These are phyloP conservation scores for Chunga burmeisteri DNA, from an alignment of 2,113 vertebrate genomes.

Conservation along the genomic window DNA sequence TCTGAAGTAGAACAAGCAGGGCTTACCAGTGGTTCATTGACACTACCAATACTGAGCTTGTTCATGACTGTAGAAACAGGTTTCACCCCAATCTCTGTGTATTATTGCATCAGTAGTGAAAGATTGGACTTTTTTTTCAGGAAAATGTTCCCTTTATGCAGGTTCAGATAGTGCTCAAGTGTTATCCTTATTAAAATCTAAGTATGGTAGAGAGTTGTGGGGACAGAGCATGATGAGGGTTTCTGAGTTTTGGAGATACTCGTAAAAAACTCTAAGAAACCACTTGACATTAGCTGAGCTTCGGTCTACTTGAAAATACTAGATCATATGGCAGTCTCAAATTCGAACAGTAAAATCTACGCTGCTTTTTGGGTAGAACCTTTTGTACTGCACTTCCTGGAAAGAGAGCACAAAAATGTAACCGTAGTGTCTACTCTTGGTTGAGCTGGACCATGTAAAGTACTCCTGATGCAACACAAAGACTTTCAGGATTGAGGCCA, in stretches of 20 bases:
- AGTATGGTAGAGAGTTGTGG: neutral
- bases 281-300: neutral
- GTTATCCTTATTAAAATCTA: neutral
- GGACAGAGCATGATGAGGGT: rapidly evolving
- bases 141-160: neutral
- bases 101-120: neutral
- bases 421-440: rapidly evolving
- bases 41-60: neutral
- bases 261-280: neutral
- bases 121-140: neutral
- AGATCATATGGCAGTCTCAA: neutral
- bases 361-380: neutral
- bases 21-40: neutral
- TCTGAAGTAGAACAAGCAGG: neutral
- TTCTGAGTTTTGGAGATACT: neutral
- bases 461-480: neutral
- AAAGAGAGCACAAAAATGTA: neutral
- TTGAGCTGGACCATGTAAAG: rapidly evolving
- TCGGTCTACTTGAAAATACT: neutral
- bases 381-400: neutral
- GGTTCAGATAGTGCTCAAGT: neutral
- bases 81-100: neutral
- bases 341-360: neutral
- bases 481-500: neutral
- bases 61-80: neutral